These are phyloP conservation scores for Hymenopus coronatus DNA, from an alignment of 2,888 invertebrate species.

Conservation along the genomic window DNA sequence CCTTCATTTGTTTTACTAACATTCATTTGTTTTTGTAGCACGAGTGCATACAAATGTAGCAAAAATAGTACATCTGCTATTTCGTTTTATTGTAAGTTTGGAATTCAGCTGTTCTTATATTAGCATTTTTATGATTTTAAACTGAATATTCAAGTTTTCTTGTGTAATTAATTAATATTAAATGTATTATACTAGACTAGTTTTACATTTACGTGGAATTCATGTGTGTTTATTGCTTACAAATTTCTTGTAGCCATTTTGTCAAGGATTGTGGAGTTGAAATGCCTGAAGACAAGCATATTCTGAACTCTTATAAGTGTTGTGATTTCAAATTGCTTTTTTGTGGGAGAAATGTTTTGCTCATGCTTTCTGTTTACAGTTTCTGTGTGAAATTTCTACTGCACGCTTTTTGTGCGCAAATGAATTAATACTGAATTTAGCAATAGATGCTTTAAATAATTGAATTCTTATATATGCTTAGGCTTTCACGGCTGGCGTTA, in stretches of 20 bases:
- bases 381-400: neutral
- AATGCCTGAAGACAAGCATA: neutral
- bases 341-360: neutral
- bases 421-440: neutral
- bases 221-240: neutral
- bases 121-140: neutral
- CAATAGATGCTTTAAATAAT: neutral
- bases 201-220: neutral
- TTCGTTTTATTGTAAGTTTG: neutral
- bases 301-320: neutral
- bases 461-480: too few relatives aligned
- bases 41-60: neutral
- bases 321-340: neutral
- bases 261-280: neutral
- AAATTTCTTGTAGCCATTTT: neutral
- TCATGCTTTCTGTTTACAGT: neutral
- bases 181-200: neutral
- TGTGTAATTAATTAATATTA: neutral
- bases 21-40: neutral
- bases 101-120: too few relatives aligned
- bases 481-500: too few relatives aligned
- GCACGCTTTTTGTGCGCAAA: neutral
- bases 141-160: neutral
- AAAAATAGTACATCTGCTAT: neutral
- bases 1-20: constrained; percentile 37